Evolutionary conservation across 2,113 vertebrate species (phyloP).

Genomic region (Sakesphorus luctuosus): DNA sequence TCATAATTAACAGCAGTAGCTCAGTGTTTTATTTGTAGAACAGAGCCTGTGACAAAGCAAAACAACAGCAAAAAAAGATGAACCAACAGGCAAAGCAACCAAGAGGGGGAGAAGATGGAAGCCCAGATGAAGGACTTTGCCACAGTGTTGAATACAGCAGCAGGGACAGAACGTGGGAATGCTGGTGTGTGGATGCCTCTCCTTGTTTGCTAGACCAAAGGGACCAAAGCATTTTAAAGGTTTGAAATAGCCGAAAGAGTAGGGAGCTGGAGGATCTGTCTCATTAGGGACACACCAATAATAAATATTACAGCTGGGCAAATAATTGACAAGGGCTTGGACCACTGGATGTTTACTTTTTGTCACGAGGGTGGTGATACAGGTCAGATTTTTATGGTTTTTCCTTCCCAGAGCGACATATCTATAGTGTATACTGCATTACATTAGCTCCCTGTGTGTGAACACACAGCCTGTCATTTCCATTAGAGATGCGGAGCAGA

Average conservation of each 20-base stretch:
- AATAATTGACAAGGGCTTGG: neutral
- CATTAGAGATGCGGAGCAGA: neutral
- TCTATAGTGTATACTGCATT: neutral
- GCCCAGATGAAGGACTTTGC: neutral
- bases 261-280: neutral
- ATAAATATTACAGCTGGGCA: neutral
- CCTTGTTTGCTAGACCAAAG: neutral
- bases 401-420: rapidly evolving
- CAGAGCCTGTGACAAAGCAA: neutral
- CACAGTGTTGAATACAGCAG: rapidly evolving
- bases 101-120: neutral
- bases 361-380: neutral
- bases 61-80: neutral
- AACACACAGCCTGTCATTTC: neutral
- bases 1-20: too few relatives aligned
- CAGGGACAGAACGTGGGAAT: neutral
- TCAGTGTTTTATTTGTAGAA: neutral
- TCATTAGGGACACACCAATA: neutral
- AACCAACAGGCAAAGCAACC: neutral
- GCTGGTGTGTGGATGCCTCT: neutral
- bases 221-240: neutral
- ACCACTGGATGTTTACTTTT: neutral
- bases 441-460: neutral
- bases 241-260: neutral
- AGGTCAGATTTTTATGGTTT: neutral